Evolutionary conservation across 2,113 vertebrate genomes (phyloP).

Genomic region (Brachyhypopomus occidentalis): DNA sequence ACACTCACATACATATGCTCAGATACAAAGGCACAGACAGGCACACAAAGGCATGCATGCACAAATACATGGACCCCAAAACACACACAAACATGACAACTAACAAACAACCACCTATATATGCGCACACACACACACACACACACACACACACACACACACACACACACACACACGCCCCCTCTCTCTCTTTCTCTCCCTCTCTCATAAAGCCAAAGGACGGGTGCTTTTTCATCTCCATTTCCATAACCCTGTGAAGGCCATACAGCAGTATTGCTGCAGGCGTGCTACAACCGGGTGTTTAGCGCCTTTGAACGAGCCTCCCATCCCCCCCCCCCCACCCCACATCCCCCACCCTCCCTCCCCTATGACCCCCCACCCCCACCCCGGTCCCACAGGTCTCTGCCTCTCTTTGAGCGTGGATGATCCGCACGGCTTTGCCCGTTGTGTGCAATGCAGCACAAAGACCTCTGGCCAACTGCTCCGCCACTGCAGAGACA

Average conservation of each 20-base stretch:
- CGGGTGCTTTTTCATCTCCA: slow-evolving; percentile 9
- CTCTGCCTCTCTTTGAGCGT: neutral
- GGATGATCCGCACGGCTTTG: neutral
- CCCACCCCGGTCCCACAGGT: neutral
- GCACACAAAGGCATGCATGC: neutral
- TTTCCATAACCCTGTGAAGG: slow-evolving; percentile 20
- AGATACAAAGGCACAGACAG: neutral
- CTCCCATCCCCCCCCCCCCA: neutral
- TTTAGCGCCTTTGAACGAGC: slow-evolving; percentile 11
- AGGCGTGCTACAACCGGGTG: slow-evolving; percentile 9
- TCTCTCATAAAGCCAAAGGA: neutral
- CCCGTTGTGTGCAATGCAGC: neutral
- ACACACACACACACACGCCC: slow-evolving; percentile 53
- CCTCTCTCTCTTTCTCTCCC: too few relatives aligned
- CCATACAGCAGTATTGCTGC: neutral
- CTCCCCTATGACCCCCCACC: too few relatives aligned
- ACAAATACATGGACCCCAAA: too few relatives aligned
- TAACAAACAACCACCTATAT: too few relatives aligned
- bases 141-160: slow-evolving; percentile 24
- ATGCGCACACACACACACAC: too few relatives aligned
- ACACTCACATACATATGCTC: neutral
- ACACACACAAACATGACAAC: too few relatives aligned
- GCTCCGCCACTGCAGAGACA: neutral
- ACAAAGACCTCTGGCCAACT: slow-evolving; percentile 5
- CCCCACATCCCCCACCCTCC: neutral